Base-by-base conservation (phyloP, 2,888 invertebrate species). In the Tenthredo distinguenda region DNA sequence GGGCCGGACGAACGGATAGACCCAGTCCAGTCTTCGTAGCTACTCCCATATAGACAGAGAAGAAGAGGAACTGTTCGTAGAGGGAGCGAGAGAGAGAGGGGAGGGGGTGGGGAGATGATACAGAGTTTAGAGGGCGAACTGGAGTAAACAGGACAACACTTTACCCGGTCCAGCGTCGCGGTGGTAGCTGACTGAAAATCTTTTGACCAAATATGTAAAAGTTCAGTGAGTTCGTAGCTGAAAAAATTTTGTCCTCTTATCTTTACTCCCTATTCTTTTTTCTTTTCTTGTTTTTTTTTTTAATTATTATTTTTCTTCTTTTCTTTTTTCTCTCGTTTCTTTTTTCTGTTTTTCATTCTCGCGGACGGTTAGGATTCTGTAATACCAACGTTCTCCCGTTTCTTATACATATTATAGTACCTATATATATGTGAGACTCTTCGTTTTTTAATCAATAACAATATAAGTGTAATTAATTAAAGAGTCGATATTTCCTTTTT, bases 61-160 rank as follows among this genome's bases (percentile, higher is more conserved):
- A 65, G 77, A 40, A 82, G 72, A 84, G 40, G 85, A 83, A 85
- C 26, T 26, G 21, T 10, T 26, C 26, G 26, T 62, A 26, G 85
- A 76, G 84, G 65, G 84, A 86, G 72, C 71, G 84, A 18, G 83
- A 71, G 68, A 58, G 62, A 62, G 58, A 83, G 37, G 43, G 6
- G 47, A 9, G 71, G 47, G 31, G 58, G 81, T 21, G 43, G 6
- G 47, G 18, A 84, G 47, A 43, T 84, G 37, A 47, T 50, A 47
- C 84, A 62, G 65, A 85, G 86, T 72, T 62, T 62, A 65, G 84
- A 87, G 85, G 76, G 85, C 62, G 85, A 79, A 40, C 88, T 87
- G 89, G 87, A 90, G 89, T 89, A 90, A 90, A 90, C 88, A 88
- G 90, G 90, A 87, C 88, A 88, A 91, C 90, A 89, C 90, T 90